phyloP scores from a whole-genome alignment of 1,140 invertebrate genomes.

The Procambarus virginalis region DNA sequence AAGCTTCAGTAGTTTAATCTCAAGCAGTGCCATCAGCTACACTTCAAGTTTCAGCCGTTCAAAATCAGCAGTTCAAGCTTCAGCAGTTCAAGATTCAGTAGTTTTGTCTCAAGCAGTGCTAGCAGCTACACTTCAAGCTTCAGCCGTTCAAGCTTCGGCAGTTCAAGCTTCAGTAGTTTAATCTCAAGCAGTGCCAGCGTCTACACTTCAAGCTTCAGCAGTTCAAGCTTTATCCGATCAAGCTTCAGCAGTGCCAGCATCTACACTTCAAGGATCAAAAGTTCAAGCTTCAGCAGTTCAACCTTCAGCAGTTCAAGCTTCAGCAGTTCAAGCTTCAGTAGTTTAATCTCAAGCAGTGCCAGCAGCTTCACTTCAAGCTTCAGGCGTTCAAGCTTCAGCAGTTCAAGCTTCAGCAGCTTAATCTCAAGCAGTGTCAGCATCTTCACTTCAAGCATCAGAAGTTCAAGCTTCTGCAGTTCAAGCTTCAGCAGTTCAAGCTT shows the following conservation, averaged over 20 bases:
- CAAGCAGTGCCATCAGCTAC: too few relatives aligned
- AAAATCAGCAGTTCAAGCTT: background rate
- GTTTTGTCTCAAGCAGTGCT: too few relatives aligned
- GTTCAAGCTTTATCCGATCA: background rate
- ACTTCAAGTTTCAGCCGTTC: background rate
- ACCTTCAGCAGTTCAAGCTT: background rate
- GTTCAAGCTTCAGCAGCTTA: background rate
- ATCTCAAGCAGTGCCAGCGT: constrained; percentile 6
- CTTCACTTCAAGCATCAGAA: background rate
- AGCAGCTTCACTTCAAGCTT: background rate
- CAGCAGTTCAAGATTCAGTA: too few relatives aligned
- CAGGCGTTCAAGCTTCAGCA: background rate
- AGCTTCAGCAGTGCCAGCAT: constrained; percentile 3
- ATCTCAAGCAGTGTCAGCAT: background rate
- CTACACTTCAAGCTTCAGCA: background rate
- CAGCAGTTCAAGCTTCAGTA: background rate
- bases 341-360: too few relatives aligned
- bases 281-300: background rate
- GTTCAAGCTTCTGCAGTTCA: too few relatives aligned
- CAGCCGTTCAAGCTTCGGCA: background rate
- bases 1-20: too few relatives aligned
- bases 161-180: constrained; percentile 16
- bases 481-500: too few relatives aligned
- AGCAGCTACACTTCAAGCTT: too few relatives aligned
- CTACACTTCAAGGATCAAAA: background rate